Evolutionary conservation across 1,140 invertebrate species (phyloP).

Genomic region (Lamellibrachia luymesi): DNA sequence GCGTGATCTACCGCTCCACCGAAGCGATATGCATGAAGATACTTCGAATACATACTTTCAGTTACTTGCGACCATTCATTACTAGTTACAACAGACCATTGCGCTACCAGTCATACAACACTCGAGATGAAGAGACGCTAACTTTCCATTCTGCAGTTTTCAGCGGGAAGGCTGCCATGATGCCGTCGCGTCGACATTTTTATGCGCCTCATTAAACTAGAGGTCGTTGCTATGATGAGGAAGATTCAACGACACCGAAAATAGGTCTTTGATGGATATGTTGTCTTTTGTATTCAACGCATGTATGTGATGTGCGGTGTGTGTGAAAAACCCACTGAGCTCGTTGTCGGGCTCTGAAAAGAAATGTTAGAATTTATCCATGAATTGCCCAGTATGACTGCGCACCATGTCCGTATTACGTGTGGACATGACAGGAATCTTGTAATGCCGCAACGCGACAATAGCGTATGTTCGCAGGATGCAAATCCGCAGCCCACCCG

Average conservation of each 20-base stretch:
- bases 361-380: not conserved
- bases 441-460: not conserved
- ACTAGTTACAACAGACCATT: not conserved
- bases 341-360: not conserved
- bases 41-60: not conserved
- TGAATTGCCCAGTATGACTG: not conserved
- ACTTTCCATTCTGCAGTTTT: not conserved
- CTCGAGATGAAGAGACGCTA: not conserved
- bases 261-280: not conserved
- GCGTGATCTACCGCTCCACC: not conserved
- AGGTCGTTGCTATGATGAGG: too few relatives aligned
- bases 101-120: not conserved
- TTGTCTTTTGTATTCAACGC: not conserved
- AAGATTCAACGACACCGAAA: too few relatives aligned
- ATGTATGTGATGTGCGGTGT: not conserved
- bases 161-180: not conserved
- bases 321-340: not conserved
- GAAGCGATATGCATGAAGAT: not conserved
- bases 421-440: not conserved
- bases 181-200: not conserved
- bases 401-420: not conserved
- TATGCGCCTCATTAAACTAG: too few relatives aligned
- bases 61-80: not conserved
- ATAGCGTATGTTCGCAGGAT: not conserved
- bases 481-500: not conserved